A percentile compares a stretch with the other conserved stretches of the same genome.
phyloP scores from a whole-genome alignment of 2,113 vertebrate genomes.

The Oreochromis tanganicae region DNA sequence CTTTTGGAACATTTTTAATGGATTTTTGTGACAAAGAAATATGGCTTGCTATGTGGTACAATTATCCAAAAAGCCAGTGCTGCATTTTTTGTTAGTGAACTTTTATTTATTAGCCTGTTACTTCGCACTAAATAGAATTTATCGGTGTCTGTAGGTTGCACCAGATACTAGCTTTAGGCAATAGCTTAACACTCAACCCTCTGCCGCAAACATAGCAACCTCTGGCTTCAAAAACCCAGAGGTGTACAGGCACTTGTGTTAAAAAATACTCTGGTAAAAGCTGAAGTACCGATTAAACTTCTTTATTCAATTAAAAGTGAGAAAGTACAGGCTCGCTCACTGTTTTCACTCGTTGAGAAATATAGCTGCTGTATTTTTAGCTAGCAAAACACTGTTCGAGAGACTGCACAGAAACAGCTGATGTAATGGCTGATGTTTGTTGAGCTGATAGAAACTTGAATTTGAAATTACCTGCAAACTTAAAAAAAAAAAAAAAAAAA shows the following conservation, averaged over 20 bases:
- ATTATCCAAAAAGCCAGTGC: background rate
- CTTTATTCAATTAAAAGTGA: background rate
- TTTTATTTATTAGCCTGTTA: background rate
- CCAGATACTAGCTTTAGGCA: background rate
- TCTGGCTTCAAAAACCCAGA: background rate
- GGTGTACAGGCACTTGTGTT: background rate
- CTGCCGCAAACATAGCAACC: background rate
- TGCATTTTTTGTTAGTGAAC: background rate
- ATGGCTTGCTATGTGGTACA: background rate
- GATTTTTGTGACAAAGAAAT: background rate
- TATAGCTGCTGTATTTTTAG: background rate
- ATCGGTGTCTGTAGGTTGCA: background rate
- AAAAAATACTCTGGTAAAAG: background rate
- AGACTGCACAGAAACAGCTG: background rate
- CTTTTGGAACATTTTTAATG: background rate
- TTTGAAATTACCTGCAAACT: background rate
- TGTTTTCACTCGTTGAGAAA: background rate
- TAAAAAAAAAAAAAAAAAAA: background rate
- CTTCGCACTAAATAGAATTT: background rate
- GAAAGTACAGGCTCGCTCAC: background rate
- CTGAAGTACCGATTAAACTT: background rate
- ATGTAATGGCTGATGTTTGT: background rate
- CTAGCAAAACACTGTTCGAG: rapidly evolving
- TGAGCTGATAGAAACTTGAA: background rate
- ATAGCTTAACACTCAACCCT: background rate